phyloP scores from a whole-genome alignment of 2,797 vertebrate species.

The Cryptoprocta ferox region DNA sequence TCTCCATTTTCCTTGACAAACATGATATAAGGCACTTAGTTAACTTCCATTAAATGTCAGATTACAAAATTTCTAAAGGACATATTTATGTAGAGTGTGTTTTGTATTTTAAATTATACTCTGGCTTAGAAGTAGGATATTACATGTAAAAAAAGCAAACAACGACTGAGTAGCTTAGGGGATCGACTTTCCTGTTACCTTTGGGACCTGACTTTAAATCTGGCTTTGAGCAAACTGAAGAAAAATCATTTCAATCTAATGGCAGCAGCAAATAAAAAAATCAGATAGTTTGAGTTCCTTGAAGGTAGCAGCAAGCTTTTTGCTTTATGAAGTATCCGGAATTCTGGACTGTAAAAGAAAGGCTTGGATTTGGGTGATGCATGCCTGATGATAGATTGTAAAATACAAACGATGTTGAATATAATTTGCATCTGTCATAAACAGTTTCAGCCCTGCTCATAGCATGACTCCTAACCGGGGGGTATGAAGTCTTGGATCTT shows the following conservation, averaged over 20 bases:
- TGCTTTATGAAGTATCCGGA: slow-evolving; percentile 74
- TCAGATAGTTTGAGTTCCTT: slow-evolving; percentile 84
- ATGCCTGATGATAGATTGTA: slow-evolving; percentile 74
- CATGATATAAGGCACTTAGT: slow-evolving; percentile 74
- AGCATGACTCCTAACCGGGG: slow-evolving; percentile 68
- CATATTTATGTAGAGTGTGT: slow-evolving; percentile 76
- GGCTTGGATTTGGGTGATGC: slow-evolving; percentile 63
- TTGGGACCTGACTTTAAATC: slow-evolving; percentile 90
- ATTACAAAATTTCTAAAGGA: slow-evolving; percentile 82
- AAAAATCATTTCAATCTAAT: slow-evolving; percentile 90
- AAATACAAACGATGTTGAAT: slow-evolving; percentile 69
- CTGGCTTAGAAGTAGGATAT: slow-evolving; percentile 87
- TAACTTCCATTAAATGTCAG: slow-evolving; percentile 83
- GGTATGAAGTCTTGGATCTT: slow-evolving; percentile 63
- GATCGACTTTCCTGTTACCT: slow-evolving; percentile 88
- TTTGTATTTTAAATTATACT: slow-evolving; percentile 85
- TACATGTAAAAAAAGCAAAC: slow-evolving; percentile 90
- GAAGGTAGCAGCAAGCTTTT: slow-evolving; percentile 81
- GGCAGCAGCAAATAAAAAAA: slow-evolving; percentile 85
- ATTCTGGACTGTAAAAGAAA: slow-evolving; percentile 60
- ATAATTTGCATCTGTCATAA: slow-evolving; percentile 84
- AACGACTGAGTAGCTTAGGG: slow-evolving; percentile 89
- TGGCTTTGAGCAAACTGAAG: slow-evolving; percentile 89
- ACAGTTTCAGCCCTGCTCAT: slow-evolving; percentile 66
- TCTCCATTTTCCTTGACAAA: slow-evolving; percentile 76